phyloP scores from a whole-genome alignment of 2,797 vertebrate species.

The Sebastes baramenuke region DNA sequence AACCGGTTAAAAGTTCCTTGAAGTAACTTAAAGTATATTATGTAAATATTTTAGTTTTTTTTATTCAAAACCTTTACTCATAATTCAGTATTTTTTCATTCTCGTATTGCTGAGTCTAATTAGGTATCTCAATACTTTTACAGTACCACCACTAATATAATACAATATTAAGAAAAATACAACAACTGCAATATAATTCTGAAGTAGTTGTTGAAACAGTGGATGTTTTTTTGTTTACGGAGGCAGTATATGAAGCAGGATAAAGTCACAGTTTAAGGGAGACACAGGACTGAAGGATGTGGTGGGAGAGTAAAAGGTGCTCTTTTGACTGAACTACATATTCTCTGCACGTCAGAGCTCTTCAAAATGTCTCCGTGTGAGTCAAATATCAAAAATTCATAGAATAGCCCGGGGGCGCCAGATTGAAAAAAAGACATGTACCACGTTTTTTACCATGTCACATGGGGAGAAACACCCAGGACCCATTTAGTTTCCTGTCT shows the following conservation, averaged over 20 bases:
- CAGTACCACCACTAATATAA: neutral
- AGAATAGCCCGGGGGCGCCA: constrained; percentile 35
- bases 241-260: neutral
- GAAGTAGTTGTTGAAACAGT: neutral
- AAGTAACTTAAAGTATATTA: neutral
- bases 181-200: no score
- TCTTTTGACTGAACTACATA: constrained; percentile 20
- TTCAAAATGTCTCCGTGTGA: constrained; percentile 47
- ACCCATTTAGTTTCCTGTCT: constrained; percentile 33
- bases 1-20: neutral
- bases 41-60: no score
- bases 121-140: neutral
- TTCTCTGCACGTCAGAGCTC: constrained; percentile 48
- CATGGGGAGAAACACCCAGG: constrained; percentile 35
- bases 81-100: no score
- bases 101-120: rapidly evolving
- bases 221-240: neutral
- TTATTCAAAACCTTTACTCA: rapidly evolving
- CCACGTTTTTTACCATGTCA: constrained; percentile 43
- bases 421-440: constrained; percentile 23
- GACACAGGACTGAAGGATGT: neutral
- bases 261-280: constrained; percentile 11
- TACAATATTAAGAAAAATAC: neutral
- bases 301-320: constrained; percentile 29
- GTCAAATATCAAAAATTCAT: constrained; percentile 64